A percentile compares a stretch with the other conserved stretches of the same genome.
Conservation (phyloP, 1,140 invertebrate genomes). For the Solenopsis invicta region DNA sequence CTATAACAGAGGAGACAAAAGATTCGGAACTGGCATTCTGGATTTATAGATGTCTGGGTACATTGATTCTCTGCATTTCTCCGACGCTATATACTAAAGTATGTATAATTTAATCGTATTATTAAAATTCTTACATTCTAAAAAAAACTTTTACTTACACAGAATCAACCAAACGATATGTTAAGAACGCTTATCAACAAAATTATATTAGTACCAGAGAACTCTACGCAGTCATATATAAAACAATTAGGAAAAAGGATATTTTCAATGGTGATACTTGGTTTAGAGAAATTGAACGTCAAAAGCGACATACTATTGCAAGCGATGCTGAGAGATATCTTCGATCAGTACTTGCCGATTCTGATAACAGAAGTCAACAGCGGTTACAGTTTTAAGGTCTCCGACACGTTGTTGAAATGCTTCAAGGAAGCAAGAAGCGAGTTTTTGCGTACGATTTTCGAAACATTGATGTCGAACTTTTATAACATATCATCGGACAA, state of each 20-base stretch:
- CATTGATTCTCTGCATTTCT: slow-evolving; percentile 81
- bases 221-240: slow-evolving; percentile 71
- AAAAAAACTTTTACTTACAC: slow-evolving; percentile 40
- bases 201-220: slow-evolving; percentile 78
- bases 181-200: slow-evolving; percentile 80
- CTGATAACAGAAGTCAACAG: slow-evolving; percentile 75
- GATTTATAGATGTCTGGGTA: slow-evolving; percentile 83
- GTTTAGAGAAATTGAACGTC: slow-evolving; percentile 81
- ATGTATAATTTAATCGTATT: neutral
- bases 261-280: slow-evolving; percentile 83
- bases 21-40: slow-evolving; percentile 78
- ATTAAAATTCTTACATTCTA: slow-evolving; percentile 39
- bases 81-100: slow-evolving; percentile 81
- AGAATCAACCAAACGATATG: slow-evolving; percentile 83
- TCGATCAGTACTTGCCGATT: slow-evolving; percentile 83
- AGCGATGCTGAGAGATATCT: slow-evolving; percentile 79
- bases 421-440: slow-evolving; percentile 79
- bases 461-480: slow-evolving; percentile 79
- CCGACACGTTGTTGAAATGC: slow-evolving; percentile 79
- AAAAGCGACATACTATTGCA: slow-evolving; percentile 81
- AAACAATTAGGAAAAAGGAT: slow-evolving; percentile 80
- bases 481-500: slow-evolving; percentile 78
- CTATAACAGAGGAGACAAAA: slow-evolving; percentile 82
- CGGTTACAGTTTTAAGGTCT: slow-evolving; percentile 75
- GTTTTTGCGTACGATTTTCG: slow-evolving; percentile 80